A percentile compares a stretch with the other conserved stretches of the same genome.
These are phyloP conservation scores for Pipa parva DNA, from an alignment of 2,113 vertebrate genomes.

Conservation along the genomic window DNA sequence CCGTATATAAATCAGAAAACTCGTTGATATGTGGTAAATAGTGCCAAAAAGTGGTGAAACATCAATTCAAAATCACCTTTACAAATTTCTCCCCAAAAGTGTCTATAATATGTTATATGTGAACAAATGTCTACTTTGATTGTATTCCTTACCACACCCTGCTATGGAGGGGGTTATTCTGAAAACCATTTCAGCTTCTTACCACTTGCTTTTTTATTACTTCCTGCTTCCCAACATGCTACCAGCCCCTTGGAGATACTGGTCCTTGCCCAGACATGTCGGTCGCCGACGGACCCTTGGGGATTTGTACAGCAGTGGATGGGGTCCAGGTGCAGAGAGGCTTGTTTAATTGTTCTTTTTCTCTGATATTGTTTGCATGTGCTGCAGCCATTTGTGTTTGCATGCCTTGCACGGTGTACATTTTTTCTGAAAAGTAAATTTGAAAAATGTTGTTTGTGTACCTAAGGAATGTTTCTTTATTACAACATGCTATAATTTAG, in stretches of 20 bases:
- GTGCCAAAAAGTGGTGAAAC: no score
- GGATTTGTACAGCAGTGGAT: constrained; percentile 90
- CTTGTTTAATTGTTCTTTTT: constrained; percentile 47
- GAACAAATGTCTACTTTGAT: not conserved
- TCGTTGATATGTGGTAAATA: no score
- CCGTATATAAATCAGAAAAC: no score
- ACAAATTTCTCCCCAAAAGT: no score
- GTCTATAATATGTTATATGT: no score
- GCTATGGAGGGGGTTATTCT: not conserved
- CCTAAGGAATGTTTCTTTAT: constrained; percentile 10
- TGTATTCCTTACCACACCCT: constrained; percentile 8
- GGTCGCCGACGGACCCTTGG: constrained; percentile 92
- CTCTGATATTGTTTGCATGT: constrained; percentile 55
- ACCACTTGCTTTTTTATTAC: constrained; percentile 73
- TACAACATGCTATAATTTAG: constrained; percentile 9
- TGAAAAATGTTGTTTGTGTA: constrained; percentile 9
- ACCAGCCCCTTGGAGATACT: constrained; percentile 90
- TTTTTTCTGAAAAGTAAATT: not conserved
- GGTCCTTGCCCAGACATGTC: constrained; percentile 88
- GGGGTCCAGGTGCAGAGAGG: constrained; percentile 88
- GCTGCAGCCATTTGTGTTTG: constrained; percentile 31
- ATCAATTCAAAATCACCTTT: no score
- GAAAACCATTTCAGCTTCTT: constrained; percentile 16
- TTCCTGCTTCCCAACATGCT: constrained; percentile 67
- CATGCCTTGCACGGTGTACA: constrained; percentile 53